A percentile compares a stretch with the other conserved stretches of the same genome.
Conservation (phyloP, 1,140 invertebrate species). For the Musca domestica region DNA sequence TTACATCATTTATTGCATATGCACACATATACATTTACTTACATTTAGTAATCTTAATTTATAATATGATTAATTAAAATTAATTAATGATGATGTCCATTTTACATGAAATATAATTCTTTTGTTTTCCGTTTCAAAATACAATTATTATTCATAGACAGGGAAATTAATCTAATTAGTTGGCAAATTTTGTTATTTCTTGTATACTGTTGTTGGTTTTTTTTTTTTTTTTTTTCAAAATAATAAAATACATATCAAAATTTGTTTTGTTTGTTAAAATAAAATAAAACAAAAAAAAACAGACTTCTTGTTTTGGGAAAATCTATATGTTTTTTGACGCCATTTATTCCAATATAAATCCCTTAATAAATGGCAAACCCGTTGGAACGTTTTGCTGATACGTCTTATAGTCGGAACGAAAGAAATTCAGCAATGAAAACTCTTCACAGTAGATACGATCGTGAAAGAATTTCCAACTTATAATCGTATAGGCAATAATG, state of each 20-base stretch:
- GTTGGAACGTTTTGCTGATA: conserved; percentile 87
- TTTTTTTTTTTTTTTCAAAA: too few species aligned
- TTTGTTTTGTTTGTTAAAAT: neutral
- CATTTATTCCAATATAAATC: conserved; percentile 42
- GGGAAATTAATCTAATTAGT: too few species aligned
- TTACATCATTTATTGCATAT: too few species aligned
- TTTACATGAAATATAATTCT: too few species aligned
- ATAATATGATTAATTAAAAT: too few species aligned
- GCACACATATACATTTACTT: too few species aligned
- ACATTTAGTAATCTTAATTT: too few species aligned
- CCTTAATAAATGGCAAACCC: conserved; percentile 90
- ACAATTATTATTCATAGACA: too few species aligned
- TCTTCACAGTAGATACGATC: conserved; percentile 89
- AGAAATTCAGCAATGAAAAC: conserved; percentile 88
- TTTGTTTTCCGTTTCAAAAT: too few species aligned
- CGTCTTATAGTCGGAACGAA: conserved; percentile 81
- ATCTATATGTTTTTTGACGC: neutral
- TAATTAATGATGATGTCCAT: too few species aligned
- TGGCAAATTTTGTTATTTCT: too few species aligned
- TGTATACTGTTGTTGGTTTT: too few species aligned
- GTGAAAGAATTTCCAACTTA: conserved; percentile 91
- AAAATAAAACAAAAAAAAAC: neutral
- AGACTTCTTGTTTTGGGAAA: neutral
- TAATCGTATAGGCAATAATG: conserved; percentile 72
- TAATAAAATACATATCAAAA: neutral